Evolutionary conservation across 2,113 vertebrate genomes (phyloP).

Genomic region (Corythoichthys intestinalis): DNA sequence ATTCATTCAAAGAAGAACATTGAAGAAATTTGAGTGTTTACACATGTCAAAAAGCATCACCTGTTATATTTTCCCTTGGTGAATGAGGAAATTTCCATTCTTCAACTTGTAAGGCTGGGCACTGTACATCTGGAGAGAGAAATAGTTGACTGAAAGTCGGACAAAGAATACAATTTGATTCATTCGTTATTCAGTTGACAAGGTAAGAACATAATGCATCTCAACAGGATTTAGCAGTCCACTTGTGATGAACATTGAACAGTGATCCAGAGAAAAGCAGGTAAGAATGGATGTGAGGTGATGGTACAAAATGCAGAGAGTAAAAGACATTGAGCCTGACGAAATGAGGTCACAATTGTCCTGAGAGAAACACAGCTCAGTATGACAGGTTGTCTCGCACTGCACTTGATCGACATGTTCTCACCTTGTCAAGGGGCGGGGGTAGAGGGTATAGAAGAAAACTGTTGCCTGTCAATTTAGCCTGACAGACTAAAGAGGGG

Average conservation of each 20-base stretch:
- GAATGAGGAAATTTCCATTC: constrained; percentile 74
- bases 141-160: background rate
- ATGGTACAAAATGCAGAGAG: constrained; percentile 14
- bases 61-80: constrained; percentile 68
- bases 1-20: background rate
- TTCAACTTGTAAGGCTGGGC: constrained; percentile 70
- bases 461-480: constrained; percentile 61
- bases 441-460: constrained; percentile 48
- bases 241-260: constrained; percentile 27
- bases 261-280: constrained; percentile 33
- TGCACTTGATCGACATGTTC: constrained; percentile 64
- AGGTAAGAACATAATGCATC: background rate
- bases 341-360: constrained; percentile 50
- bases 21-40: background rate
- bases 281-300: background rate
- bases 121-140: constrained; percentile 49
- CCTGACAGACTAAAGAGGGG: constrained; percentile 17
- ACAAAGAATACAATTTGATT: constrained; percentile 5
- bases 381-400: constrained; percentile 62
- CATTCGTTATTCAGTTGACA: constrained; percentile 14
- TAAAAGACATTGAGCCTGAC: constrained; percentile 38
- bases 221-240: background rate
- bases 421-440: constrained; percentile 54
- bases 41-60: constrained; percentile 29
- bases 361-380: constrained; percentile 35